phyloP scores from a whole-genome alignment of 2,113 vertebrate species.

The Dromiciops gliroides region DNA sequence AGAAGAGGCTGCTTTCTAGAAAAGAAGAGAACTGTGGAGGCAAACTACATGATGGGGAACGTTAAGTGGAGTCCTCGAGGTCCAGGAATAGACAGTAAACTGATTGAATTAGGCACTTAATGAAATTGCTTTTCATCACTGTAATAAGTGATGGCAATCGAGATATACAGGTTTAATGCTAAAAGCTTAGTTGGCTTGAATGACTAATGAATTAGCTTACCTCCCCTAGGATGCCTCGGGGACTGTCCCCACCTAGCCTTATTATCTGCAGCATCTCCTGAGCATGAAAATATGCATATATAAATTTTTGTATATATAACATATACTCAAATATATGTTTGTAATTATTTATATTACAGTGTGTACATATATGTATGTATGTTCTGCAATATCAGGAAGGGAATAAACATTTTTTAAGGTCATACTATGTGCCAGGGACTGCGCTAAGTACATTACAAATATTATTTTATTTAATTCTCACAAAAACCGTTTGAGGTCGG shows the following conservation, averaged over 20 bases:
- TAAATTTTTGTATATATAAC: not conserved
- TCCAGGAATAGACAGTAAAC: not conserved
- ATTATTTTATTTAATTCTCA: not conserved
- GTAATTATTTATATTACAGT: not conserved
- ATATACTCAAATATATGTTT: not conserved
- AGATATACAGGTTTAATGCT: constrained; percentile 45
- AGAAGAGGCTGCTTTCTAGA: not conserved
- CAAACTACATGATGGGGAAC: rapidly evolving
- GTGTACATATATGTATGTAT: not conserved
- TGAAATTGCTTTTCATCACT: constrained; percentile 57
- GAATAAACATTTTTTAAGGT: not conserved
- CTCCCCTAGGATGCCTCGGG: not conserved
- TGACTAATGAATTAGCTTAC: constrained; percentile 28
- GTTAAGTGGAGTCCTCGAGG: constrained; percentile 6
- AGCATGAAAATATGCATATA: not conserved
- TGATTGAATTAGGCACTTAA: constrained; percentile 63
- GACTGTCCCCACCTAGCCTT: constrained; percentile 7
- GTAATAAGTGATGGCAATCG: constrained; percentile 17
- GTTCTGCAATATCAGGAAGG: not conserved
- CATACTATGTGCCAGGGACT: not conserved
- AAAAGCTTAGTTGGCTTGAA: not conserved
- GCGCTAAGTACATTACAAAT: not conserved
- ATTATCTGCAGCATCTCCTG: not conserved
- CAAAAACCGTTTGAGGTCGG: not conserved
- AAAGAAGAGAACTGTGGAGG: not conserved